A percentile compares a stretch with the other conserved stretches of the same genome.
phyloP scores from a whole-genome alignment of 2,888 invertebrate genomes.

The Dryadula phaetusa region DNA sequence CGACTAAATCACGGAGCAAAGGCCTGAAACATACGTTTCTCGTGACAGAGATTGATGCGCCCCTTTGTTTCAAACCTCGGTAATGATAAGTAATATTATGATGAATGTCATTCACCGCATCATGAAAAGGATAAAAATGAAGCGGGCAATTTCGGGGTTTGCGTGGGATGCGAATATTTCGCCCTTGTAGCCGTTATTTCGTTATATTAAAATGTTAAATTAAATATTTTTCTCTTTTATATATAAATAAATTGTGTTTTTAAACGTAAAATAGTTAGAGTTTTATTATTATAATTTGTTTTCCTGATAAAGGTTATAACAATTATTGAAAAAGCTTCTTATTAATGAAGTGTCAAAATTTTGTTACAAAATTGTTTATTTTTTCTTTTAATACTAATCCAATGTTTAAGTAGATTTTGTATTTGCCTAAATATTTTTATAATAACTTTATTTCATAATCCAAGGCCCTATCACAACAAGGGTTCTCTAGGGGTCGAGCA shows the following conservation, averaged over 20 bases:
- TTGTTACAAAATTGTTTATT: background rate
- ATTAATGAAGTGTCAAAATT: background rate
- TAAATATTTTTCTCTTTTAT: background rate
- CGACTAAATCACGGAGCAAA: conserved; percentile 31
- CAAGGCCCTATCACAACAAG: conserved; percentile 35
- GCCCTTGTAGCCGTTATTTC: conserved; percentile 11
- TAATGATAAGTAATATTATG: conserved; percentile 68
- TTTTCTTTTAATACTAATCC: background rate
- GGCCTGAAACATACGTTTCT: conserved; percentile 43
- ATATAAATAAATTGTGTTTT: background rate
- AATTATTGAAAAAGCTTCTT: too few species aligned
- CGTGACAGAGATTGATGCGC: conserved; percentile 64
- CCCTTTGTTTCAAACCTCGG: conserved; percentile 61
- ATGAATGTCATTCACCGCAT: conserved; percentile 56
- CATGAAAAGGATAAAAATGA: conserved; percentile 30
- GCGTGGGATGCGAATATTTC: conserved; percentile 17
- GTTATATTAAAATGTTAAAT: conserved; percentile 2
- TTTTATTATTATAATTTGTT: too few species aligned
- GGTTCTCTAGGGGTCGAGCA: conserved; percentile 30
- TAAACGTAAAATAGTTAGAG: too few species aligned
- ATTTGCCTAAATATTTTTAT: conserved; percentile 20
- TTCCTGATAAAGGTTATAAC: too few species aligned
- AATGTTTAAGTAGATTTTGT: conserved; percentile 4
- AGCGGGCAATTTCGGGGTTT: conserved; percentile 21
- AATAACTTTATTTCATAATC: conserved; percentile 26